Percentiles rank a stretch among this genome's conserved stretches.
phyloP scores from a whole-genome alignment of 1,140 invertebrate species.

The Amphibalanus amphitrite region DNA sequence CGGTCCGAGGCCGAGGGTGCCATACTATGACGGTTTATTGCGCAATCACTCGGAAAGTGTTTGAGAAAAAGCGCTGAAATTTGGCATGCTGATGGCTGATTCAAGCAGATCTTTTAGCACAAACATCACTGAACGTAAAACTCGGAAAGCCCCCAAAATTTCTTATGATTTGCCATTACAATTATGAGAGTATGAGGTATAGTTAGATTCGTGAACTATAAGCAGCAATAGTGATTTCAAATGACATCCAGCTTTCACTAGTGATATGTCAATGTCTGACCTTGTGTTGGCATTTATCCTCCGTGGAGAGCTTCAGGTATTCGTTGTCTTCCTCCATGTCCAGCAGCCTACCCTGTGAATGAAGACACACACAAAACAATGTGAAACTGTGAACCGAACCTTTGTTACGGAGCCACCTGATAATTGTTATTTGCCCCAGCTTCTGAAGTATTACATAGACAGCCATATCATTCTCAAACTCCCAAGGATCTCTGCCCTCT shows the following conservation, averaged over 20 bases:
- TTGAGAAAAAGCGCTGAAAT: background rate
- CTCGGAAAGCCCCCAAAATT: no score
- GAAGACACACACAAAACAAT: background rate
- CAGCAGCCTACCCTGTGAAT: background rate
- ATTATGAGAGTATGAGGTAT: no score
- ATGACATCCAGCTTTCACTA: no score
- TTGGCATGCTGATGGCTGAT: no score
- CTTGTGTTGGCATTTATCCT: slow-evolving; percentile 82
- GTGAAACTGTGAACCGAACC: no score
- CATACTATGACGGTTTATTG: background rate
- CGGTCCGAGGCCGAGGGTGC: background rate
- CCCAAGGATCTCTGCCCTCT: no score
- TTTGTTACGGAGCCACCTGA: no score
- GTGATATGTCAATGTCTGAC: slow-evolving; percentile 25
- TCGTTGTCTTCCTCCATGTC: slow-evolving; percentile 74
- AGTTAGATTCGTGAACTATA: no score
- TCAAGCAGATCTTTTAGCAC: background rate
- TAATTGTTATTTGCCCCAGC: no score
- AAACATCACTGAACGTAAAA: background rate
- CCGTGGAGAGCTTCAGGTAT: slow-evolving; percentile 75
- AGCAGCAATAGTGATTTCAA: background rate
- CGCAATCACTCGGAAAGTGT: background rate
- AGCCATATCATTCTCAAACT: no score
- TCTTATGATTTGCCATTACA: no score
- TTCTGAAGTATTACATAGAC: no score